Evolutionary conservation across 2,797 vertebrate genomes (phyloP).

Genomic region (Danio aesculapii): DNA sequence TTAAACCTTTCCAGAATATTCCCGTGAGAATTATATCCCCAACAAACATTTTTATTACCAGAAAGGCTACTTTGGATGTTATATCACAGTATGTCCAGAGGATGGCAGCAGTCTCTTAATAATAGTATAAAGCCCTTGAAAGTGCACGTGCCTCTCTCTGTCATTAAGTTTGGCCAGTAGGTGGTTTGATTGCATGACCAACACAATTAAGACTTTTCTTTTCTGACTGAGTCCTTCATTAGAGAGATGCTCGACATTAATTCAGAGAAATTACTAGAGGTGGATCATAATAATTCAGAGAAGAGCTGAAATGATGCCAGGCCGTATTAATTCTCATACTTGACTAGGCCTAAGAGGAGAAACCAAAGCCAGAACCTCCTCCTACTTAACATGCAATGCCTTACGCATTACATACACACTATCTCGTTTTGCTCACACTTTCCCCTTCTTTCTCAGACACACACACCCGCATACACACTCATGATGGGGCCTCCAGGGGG

Average conservation of each 20-base stretch:
- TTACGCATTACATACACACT: slow-evolving; percentile 5
- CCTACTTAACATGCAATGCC: neutral
- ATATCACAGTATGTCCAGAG: slow-evolving; percentile 63
- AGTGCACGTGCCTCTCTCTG: neutral
- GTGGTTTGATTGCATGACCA: neutral
- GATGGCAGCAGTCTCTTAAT: slow-evolving; percentile 71
- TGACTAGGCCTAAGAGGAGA: slow-evolving; percentile 15
- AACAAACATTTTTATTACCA: no score
- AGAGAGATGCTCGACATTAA: neutral
- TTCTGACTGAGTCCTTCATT: slow-evolving; percentile 3
- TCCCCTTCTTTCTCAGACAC: slow-evolving; percentile 55
- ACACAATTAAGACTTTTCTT: neutral
- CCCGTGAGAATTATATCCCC: no score
- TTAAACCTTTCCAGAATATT: no score
- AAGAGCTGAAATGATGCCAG: neutral
- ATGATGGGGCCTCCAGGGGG: slow-evolving; percentile 72
- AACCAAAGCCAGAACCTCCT: slow-evolving; percentile 13
- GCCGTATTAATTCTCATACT: neutral
- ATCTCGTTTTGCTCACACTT: slow-evolving; percentile 35
- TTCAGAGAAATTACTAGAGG: neutral
- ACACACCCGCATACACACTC: slow-evolving; percentile 63
- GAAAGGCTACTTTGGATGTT: neutral
- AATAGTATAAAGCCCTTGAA: neutral
- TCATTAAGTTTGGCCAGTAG: neutral
- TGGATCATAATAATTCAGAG: neutral